A percentile compares a stretch with the other conserved stretches of the same genome.
Evolutionary conservation across 92 coral and sea anemone genomes (phyloP).

Genomic region (Scolanthus callimorphus): DNA sequence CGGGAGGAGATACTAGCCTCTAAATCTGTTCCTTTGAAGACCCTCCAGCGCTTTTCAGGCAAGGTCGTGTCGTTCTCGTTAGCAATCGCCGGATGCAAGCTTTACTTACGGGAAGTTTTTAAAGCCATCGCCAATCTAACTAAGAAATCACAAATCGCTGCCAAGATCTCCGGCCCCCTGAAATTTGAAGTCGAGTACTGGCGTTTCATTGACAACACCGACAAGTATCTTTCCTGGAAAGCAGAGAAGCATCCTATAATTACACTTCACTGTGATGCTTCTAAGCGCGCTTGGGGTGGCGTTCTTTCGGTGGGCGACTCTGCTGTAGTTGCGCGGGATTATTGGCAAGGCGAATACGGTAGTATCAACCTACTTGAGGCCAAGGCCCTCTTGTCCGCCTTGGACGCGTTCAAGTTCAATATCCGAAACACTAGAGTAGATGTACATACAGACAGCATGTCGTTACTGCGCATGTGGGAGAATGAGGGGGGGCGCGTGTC

Average conservation of each 20-base stretch:
- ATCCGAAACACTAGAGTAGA: slow-evolving; percentile 28
- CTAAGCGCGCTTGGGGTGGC: slow-evolving; percentile 27
- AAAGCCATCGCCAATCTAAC: slow-evolving; percentile 15
- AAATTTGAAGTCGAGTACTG: slow-evolving; percentile 26
- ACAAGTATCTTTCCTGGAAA: slow-evolving; percentile 9
- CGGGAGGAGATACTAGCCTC: no score
- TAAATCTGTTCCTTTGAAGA: neutral
- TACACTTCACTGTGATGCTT: slow-evolving; percentile 12
- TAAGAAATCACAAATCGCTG: slow-evolving; percentile 7
- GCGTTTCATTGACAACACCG: slow-evolving; percentile 18
- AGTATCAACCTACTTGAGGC: slow-evolving; percentile 20
- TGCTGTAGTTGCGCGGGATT: neutral
- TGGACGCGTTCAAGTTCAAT: slow-evolving; percentile 18
- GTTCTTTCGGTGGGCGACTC: slow-evolving; percentile 8
- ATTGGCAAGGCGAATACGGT: slow-evolving; percentile 6
- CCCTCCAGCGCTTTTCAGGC: slow-evolving; percentile 49
- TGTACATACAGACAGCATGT: no score
- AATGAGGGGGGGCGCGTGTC: slow-evolving; percentile 39
- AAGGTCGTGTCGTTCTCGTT: slow-evolving; percentile 43
- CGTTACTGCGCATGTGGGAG: slow-evolving; percentile 22
- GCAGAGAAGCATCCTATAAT: slow-evolving; percentile 7
- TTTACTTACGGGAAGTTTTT: slow-evolving; percentile 31
- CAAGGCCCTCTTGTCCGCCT: slow-evolving; percentile 25
- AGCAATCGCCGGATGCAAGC: slow-evolving; percentile 44
- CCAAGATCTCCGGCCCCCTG: slow-evolving; percentile 11